These are phyloP conservation scores for Cephalotes varians DNA, from an alignment of 2,888 invertebrate species.

Conservation along the genomic window DNA sequence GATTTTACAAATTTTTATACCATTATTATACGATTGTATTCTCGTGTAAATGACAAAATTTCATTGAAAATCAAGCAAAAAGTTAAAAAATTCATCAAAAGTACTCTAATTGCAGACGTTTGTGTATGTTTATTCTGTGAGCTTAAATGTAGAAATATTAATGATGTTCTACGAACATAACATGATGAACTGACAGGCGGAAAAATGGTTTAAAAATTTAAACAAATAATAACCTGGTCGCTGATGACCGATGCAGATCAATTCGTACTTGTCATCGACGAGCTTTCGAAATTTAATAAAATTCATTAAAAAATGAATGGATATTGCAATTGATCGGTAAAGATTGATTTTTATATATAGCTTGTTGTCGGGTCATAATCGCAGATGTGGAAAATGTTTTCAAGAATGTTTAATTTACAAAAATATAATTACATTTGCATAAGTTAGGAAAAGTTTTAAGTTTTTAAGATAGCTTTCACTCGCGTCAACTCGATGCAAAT, in stretches of 20 bases:
- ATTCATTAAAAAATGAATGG: neutral
- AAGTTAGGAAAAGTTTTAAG: neutral
- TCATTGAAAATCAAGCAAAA: neutral
- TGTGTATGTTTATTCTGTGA: neutral
- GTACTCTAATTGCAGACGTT: neutral
- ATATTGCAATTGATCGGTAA: neutral
- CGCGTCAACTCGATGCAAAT: neutral
- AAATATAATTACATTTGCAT: neutral
- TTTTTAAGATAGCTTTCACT: neutral
- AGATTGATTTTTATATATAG: slow-evolving; percentile 15
- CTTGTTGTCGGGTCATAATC: neutral
- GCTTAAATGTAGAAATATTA: neutral
- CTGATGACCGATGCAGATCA: slow-evolving; percentile 31
- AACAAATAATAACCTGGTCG: slow-evolving; percentile 9
- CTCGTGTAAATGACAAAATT: neutral
- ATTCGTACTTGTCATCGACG: slow-evolving; percentile 12
- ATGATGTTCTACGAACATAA: neutral
- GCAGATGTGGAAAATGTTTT: neutral
- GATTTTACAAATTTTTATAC: neutral
- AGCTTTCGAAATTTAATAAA: slow-evolving; percentile 24
- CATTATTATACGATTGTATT: neutral
- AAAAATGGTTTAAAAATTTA: slow-evolving; percentile 20
- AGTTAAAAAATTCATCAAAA: neutral
- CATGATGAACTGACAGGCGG: neutral
- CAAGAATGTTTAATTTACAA: neutral